Evolutionary conservation across 1,140 invertebrate genomes (phyloP).

Genomic region (Pseudomyrmex pallidus): DNA sequence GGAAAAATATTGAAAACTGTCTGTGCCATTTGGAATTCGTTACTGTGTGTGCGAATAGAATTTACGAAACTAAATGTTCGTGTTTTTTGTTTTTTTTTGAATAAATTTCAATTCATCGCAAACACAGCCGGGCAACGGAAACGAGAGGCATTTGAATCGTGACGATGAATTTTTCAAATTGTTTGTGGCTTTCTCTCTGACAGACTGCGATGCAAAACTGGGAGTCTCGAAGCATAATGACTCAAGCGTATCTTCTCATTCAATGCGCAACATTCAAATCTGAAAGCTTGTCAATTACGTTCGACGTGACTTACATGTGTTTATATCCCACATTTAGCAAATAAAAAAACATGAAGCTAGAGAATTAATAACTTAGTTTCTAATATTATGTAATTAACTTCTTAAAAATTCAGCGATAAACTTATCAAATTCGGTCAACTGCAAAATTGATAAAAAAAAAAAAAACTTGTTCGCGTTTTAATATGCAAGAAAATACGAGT

Average conservation of each 20-base stretch:
- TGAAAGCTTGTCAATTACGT: neutral
- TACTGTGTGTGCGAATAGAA: neutral
- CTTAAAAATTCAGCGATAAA: too few species aligned
- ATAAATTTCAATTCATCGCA: neutral
- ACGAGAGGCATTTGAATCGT: neutral
- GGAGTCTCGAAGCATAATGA: slow-evolving; percentile 34
- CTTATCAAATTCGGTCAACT: too few species aligned
- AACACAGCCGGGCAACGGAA: slow-evolving; percentile 27
- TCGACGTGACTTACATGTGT: neutral
- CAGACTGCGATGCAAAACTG: slow-evolving; percentile 47
- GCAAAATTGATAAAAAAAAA: neutral
- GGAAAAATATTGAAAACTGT: neutral
- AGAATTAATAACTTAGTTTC: too few species aligned
- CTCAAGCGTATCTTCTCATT: slow-evolving; percentile 43
- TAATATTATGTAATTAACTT: too few species aligned
- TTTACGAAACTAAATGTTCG: slow-evolving; percentile 23
- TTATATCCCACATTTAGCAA: too few species aligned
- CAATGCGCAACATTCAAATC: neutral
- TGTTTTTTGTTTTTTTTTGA: neutral
- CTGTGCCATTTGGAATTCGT: neutral
- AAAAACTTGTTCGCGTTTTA: neutral
- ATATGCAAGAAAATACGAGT: neutral
- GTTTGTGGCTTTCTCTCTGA: slow-evolving; percentile 37
- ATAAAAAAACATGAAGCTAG: too few species aligned
- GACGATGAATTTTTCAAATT: slow-evolving; percentile 23